phyloP scores from a whole-genome alignment of 2,113 vertebrate species.

The Cepphus grylle region DNA sequence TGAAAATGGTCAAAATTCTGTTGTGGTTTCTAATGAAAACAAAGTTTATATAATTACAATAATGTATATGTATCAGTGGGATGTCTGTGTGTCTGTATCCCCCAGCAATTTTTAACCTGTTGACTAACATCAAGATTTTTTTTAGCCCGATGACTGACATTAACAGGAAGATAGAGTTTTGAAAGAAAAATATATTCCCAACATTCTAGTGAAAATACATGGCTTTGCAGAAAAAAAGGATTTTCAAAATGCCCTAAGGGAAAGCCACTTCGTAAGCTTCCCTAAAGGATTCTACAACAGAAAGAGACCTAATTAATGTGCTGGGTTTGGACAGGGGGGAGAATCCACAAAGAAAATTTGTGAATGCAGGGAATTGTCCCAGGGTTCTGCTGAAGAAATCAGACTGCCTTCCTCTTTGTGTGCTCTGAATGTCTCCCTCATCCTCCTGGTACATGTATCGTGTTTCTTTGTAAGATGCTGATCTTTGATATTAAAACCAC shows the following conservation, averaged over 20 bases:
- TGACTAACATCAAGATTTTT: background rate
- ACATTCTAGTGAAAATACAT: background rate
- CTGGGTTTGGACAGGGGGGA: background rate
- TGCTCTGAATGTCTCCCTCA: background rate
- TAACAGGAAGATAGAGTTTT: background rate
- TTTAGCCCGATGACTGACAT: background rate
- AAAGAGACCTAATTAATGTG: background rate
- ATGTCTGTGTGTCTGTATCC: background rate
- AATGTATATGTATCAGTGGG: background rate
- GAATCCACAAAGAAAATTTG: background rate
- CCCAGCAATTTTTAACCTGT: background rate
- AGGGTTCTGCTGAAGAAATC: background rate
- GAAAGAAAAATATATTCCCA: background rate
- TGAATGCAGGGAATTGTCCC: background rate
- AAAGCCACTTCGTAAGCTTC: background rate
- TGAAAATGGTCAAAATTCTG: background rate
- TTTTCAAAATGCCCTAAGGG: background rate
- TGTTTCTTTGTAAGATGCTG: background rate
- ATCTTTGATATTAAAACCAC: background rate
- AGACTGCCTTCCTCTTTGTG: background rate
- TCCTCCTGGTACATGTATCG: background rate
- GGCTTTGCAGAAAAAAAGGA: background rate
- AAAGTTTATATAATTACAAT: background rate
- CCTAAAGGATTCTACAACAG: background rate
- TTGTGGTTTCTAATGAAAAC: background rate